Conservation (phyloP, 2,888 invertebrate genomes). For the Xanthia icteritia region DNA sequence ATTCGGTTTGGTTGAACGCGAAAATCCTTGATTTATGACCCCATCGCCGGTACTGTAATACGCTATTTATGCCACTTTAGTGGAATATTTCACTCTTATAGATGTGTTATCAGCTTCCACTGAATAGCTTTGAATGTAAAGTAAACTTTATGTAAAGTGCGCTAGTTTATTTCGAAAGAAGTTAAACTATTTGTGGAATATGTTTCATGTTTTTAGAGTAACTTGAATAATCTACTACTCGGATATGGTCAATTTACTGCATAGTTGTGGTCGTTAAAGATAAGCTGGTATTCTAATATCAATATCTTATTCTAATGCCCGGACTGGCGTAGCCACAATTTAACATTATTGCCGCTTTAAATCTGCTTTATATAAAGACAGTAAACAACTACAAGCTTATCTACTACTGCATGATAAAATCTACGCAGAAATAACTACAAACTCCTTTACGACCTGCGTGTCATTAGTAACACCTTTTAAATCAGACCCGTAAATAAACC, state of each 20-base stretch:
- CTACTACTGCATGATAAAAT: background rate
- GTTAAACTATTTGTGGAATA: slow-evolving; percentile 3
- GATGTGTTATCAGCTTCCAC: slow-evolving; percentile 38
- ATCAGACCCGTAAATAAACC: background rate
- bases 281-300: slow-evolving; percentile 25
- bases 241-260: slow-evolving; percentile 10
- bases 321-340: background rate
- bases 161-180: slow-evolving; percentile 20
- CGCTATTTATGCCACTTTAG: slow-evolving; percentile 36
- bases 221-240: slow-evolving; percentile 1
- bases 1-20: slow-evolving; percentile 16
- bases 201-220: slow-evolving; percentile 12
- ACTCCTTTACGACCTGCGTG: background rate
- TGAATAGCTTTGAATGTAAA: slow-evolving; percentile 47
- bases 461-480: slow-evolving; percentile 16
- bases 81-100: slow-evolving; percentile 52
- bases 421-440: background rate
- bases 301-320: slow-evolving; percentile 33
- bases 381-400: background rate
- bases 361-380: background rate
- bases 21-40: slow-evolving; percentile 49
- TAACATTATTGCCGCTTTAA: background rate
- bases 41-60: slow-evolving; percentile 25
- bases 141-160: slow-evolving; percentile 26
- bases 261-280: background rate